phyloP scores from a whole-genome alignment of 2,113 vertebrate genomes.

The Ramphastos sulfuratus region DNA sequence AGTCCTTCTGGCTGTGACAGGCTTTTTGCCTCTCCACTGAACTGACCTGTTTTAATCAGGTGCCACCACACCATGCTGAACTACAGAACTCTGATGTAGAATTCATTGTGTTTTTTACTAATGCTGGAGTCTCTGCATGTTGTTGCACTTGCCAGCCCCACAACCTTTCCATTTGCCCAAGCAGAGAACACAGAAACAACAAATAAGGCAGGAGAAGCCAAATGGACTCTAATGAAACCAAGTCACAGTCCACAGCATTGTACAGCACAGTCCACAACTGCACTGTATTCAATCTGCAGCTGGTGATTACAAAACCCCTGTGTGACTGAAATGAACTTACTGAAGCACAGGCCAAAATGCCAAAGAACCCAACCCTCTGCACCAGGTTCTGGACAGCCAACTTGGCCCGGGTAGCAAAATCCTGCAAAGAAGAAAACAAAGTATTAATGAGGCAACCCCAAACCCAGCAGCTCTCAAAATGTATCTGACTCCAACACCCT shows the following conservation, averaged over 20 bases:
- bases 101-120: neutral
- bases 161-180: neutral
- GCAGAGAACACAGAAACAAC: neutral
- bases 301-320: neutral
- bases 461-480: rapidly evolving
- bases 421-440: slow-evolving; percentile 72
- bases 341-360: slow-evolving; percentile 94
- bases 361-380: slow-evolving; percentile 96
- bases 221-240: neutral
- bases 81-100: neutral
- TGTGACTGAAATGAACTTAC: slow-evolving; percentile 74
- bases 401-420: slow-evolving; percentile 92
- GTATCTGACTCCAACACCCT: neutral
- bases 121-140: neutral
- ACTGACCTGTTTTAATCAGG: neutral
- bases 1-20: neutral
- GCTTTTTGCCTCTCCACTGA: neutral
- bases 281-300: neutral
- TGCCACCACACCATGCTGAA: neutral
- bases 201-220: neutral
- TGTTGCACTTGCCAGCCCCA: neutral
- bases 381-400: slow-evolving; percentile 95
- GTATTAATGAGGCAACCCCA: rapidly evolving
- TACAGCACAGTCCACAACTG: neutral
- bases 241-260: neutral